Evolutionary conservation across 2,888 invertebrate species (phyloP).

Genomic region (Melieria omissa): DNA sequence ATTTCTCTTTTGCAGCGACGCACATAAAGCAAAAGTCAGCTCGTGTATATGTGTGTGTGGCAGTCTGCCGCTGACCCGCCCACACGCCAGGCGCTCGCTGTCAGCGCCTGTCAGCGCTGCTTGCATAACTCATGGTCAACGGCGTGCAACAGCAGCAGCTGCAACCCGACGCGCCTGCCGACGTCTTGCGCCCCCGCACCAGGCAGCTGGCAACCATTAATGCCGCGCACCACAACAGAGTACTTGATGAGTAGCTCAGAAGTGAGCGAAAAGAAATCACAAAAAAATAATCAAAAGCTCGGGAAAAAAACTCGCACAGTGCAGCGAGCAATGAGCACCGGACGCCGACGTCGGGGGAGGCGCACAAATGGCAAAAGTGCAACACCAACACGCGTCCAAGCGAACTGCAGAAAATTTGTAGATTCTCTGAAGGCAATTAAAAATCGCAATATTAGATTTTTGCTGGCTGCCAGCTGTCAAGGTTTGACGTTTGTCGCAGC

Average conservation of each 20-base stretch:
- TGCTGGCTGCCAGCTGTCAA: background rate
- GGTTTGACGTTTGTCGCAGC: no score
- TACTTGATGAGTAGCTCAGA: background rate
- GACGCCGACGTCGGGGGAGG: no score
- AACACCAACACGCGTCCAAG: background rate
- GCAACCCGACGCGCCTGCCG: background rate
- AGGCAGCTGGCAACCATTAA: background rate
- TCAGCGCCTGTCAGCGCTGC: background rate
- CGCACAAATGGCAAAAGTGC: background rate
- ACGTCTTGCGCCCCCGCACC: background rate
- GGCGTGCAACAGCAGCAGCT: background rate
- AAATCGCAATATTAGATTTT: slow-evolving; percentile 23
- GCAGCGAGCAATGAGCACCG: background rate
- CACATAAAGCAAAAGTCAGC: background rate
- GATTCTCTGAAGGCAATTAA: slow-evolving; percentile 22
- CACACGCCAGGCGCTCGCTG: background rate
- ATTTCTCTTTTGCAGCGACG: no score
- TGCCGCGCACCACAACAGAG: background rate
- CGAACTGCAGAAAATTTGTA: background rate
- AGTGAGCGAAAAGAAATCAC: background rate
- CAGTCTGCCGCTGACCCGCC: background rate
- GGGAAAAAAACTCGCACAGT: background rate
- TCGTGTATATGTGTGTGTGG: background rate
- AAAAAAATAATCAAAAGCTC: background rate
- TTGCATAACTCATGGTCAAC: background rate